Conservation (phyloP, 2,797 vertebrate species). For the Phataginus tricuspis region DNA sequence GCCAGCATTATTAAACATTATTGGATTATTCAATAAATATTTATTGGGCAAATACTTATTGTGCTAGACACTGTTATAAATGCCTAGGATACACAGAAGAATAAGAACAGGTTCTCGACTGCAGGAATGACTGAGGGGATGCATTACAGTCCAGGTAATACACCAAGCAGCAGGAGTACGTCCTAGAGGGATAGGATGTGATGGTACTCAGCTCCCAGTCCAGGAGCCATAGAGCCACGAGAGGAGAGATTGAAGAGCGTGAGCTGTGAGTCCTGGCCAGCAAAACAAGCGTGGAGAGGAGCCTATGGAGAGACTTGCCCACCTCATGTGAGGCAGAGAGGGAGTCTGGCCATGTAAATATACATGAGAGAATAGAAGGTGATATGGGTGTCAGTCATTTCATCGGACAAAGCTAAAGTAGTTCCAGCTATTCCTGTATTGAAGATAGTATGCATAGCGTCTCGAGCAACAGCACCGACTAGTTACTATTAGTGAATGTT, state of each 20-base stretch:
- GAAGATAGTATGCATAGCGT: neutral
- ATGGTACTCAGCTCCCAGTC: neutral
- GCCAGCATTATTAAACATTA: neutral
- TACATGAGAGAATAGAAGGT: neutral
- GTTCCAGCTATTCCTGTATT: neutral
- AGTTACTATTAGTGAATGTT: neutral
- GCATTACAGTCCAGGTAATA: neutral
- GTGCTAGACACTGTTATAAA: neutral
- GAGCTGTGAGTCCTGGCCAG: neutral
- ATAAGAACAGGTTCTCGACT: neutral
- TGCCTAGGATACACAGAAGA: neutral
- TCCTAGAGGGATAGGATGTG: neutral
- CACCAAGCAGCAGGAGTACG: neutral
- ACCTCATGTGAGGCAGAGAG: neutral
- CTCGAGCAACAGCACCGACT: neutral
- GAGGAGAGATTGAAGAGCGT: neutral
- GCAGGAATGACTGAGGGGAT: neutral
- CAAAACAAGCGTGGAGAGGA: neutral
- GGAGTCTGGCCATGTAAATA: neutral
- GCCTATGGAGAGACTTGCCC: neutral
- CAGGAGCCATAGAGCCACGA: neutral
- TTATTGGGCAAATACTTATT: neutral
- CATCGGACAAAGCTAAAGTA: neutral
- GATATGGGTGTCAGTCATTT: neutral
- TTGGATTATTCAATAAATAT: neutral